Percentiles rank a stretch among this genome's conserved stretches.
phyloP scores from a whole-genome alignment of 2,888 invertebrate species.

The Lithophane semibrunnea region DNA sequence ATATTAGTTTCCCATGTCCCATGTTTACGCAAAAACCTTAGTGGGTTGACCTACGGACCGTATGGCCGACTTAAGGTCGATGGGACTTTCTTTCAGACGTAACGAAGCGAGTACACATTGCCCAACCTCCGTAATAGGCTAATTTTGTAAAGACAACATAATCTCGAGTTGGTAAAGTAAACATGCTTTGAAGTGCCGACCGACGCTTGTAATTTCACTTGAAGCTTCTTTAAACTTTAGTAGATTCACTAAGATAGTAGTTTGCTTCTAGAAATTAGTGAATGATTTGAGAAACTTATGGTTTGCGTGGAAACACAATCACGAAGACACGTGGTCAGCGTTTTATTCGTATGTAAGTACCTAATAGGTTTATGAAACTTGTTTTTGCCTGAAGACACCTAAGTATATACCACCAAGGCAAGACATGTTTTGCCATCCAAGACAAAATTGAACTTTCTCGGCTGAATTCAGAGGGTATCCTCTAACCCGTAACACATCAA shows the following conservation, averaged over 20 bases:
- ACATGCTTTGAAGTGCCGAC: conserved; percentile 83
- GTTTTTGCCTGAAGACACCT: too few species aligned
- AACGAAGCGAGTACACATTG: conserved; percentile 80
- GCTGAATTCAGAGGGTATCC: not conserved
- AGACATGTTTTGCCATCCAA: too few species aligned
- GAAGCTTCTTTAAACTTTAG: conserved; percentile 60
- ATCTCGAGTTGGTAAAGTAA: conserved; percentile 80
- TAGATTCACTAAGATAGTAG: conserved; percentile 23
- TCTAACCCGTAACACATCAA: too few species aligned
- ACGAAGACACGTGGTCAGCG: too few species aligned
- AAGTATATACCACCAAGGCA: too few species aligned
- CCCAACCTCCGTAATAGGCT: conserved; percentile 82
- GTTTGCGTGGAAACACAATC: too few species aligned
- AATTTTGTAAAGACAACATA: conserved; percentile 88
- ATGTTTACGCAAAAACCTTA: conserved; percentile 60
- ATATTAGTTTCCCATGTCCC: conserved; percentile 54
- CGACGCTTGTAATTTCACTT: conserved; percentile 81
- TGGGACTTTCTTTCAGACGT: conserved; percentile 79
- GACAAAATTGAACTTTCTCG: too few species aligned
- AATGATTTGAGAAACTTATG: not conserved
- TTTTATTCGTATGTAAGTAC: too few species aligned
- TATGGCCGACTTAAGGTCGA: conserved; percentile 62
- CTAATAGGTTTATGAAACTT: too few species aligned
- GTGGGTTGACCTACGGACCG: conserved; percentile 48
- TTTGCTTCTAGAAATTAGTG: conserved; percentile 38